Base-by-base conservation (phyloP, 1,140 invertebrate genomes). In the Phymastichus coffea region DNA sequence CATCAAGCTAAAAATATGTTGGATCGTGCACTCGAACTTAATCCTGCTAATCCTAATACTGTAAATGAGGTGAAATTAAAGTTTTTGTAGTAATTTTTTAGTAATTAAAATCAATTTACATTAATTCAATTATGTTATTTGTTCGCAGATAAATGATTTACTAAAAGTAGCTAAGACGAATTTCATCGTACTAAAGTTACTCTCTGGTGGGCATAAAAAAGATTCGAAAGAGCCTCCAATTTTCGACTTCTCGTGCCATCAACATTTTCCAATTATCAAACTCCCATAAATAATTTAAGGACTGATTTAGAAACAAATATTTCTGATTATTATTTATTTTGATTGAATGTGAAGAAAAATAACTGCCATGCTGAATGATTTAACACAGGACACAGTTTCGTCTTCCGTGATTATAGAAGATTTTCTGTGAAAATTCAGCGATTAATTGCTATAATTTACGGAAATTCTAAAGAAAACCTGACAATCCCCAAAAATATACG, bases 141-240 rank as follows among this genome's bases (percentile, higher is more conserved):
- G 64, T 69, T 84, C 85, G 30, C 79, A 97, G 93, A 86, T 94
- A 54, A 81, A 85, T 51, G 88, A 89, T 69, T 82, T 96, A 37
- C 78, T 97, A 4, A 92, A 92, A 82, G 88, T 97, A 48, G 87
- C 90, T 1, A 97, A 97, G 82, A 96, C 92, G 0, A 98, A 98
- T 82, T 95, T 95, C 76, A 88, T 98, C 60, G 95, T 97, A 7
- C 85, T 96, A 76, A 96, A 96, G 81, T 79, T 98, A 28, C 79
- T 97, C 38, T 89, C 91, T 4, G 92, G 91, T 60, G 94, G 94
- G 15, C 94, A 97, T 75, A 94, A 93, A 75, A 89, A 89, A 67
- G 91, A 95, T 58, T 88, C 91, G 0, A 86, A 87, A 66, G 83
- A 84, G 22, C 88, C 90, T 4, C 92, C 93, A 2, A 88, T 95